Evolutionary conservation across 2,113 vertebrate species (phyloP).

Genomic region (Tupaia tana): DNA sequence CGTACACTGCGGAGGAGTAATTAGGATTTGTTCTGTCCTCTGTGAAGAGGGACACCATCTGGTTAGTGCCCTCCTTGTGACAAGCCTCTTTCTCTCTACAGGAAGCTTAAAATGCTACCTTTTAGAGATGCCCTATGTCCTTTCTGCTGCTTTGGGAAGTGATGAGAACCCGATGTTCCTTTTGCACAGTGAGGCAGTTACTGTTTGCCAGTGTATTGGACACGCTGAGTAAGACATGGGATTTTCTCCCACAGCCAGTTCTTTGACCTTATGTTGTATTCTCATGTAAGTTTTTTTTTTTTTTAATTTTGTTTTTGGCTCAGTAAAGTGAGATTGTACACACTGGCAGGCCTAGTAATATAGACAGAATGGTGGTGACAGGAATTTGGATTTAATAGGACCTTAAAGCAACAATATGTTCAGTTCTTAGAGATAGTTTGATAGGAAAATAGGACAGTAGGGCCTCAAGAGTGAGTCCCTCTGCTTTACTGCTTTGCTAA

Average conservation of each 20-base stretch:
- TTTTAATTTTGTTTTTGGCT: constrained; percentile 75
- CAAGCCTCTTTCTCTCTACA: constrained; percentile 84
- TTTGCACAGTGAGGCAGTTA: constrained; percentile 82
- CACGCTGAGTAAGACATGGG: constrained; percentile 81
- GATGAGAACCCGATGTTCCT: constrained; percentile 82
- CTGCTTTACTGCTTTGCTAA: constrained; percentile 29
- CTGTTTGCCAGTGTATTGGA: constrained; percentile 81
- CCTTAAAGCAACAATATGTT: constrained; percentile 41
- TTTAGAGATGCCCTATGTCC: constrained; percentile 83
- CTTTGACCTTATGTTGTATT: constrained; percentile 83
- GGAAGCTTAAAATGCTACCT: constrained; percentile 84
- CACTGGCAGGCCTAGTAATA: constrained; percentile 77
- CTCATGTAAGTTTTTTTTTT: constrained; percentile 82
- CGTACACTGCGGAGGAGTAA: constrained; percentile 38
- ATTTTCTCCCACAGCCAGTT: constrained; percentile 80
- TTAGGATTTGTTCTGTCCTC: constrained; percentile 81
- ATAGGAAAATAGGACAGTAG: background rate
- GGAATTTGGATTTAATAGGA: background rate
- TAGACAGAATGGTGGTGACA: constrained; percentile 46
- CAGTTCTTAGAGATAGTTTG: background rate
- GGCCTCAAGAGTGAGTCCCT: constrained; percentile 23
- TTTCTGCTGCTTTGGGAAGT: constrained; percentile 83
- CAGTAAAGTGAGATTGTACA: constrained; percentile 69
- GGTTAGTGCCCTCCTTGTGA: constrained; percentile 82
- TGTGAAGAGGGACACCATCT: constrained; percentile 81